phyloP scores from a whole-genome alignment of 2,888 invertebrate genomes.

The Andricus quercusramuli region DNA sequence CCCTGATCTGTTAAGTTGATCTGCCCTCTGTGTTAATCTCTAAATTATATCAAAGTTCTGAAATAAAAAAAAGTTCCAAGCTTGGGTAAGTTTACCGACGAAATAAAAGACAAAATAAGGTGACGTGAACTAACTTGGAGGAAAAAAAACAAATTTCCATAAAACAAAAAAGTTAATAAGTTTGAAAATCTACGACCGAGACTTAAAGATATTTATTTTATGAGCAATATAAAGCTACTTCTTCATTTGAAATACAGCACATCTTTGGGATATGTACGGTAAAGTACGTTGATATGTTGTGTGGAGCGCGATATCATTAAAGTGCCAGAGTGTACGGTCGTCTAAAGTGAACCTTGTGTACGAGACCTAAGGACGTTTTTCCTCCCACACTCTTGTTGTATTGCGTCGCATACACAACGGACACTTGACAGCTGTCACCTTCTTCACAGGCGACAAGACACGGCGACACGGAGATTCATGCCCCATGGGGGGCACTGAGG shows the following conservation, averaged over 20 bases:
- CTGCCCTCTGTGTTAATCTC: too few species aligned
- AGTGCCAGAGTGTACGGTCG: neutral
- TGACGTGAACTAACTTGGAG: too few species aligned
- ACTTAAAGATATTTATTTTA: neutral
- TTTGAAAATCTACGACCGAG: too few species aligned
- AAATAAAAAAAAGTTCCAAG: too few species aligned
- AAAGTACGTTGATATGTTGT: neutral
- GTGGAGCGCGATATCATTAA: slow-evolving; percentile 3
- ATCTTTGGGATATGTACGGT: slow-evolving; percentile 1
- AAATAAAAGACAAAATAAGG: too few species aligned
- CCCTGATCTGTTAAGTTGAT: too few species aligned
- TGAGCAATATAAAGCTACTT: neutral
- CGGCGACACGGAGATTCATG: slow-evolving; percentile 74
- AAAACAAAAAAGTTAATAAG: too few species aligned
- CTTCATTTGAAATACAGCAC: neutral
- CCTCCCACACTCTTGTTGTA: slow-evolving; percentile 47
- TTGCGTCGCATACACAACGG: slow-evolving; percentile 42
- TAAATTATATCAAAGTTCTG: too few species aligned
- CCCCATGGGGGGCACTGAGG: slow-evolving; percentile 68
- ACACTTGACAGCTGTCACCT: slow-evolving; percentile 77
- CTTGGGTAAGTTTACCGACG: too few species aligned
- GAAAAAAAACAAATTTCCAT: too few species aligned
- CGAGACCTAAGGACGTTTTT: slow-evolving; percentile 37
- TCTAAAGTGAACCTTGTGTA: neutral
- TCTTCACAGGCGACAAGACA: slow-evolving; percentile 72